A percentile compares a stretch with the other conserved stretches of the same genome.
These are phyloP conservation scores for Trachelipus rathkii DNA, from an alignment of 1,140 invertebrate genomes.

Conservation along the genomic window DNA sequence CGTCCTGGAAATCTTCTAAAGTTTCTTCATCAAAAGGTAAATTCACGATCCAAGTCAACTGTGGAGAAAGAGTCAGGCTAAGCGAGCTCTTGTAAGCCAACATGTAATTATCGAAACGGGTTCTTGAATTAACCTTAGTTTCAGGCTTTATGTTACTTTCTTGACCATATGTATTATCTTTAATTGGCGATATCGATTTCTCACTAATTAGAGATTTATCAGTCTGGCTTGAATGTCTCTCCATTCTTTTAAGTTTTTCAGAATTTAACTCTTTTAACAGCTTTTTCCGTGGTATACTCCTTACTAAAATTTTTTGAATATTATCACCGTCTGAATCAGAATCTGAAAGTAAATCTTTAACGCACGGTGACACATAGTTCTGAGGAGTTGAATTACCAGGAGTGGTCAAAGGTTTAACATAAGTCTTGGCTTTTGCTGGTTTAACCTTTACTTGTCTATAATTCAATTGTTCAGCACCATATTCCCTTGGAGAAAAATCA, in stretches of 20 bases:
- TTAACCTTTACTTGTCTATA: background rate
- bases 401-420: background rate
- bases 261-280: background rate
- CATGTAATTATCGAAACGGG: background rate
- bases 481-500: background rate
- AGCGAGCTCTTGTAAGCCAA: conserved; percentile 33
- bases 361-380: background rate
- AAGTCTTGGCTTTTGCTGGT: background rate
- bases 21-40: conserved; percentile 50
- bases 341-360: background rate
- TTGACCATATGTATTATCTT: background rate
- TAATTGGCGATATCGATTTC: background rate
- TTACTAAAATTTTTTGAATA: background rate
- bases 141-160: background rate
- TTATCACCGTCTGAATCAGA: background rate
- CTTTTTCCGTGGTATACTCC: background rate
- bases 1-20: conserved; percentile 47
- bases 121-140: too few species aligned
- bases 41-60: conserved; percentile 49
- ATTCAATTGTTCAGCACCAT: background rate
- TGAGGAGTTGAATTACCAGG: background rate
- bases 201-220: background rate
- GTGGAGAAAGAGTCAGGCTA: conserved; percentile 45
- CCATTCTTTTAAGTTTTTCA: background rate
- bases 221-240: background rate